Evolutionary conservation across 2,113 vertebrate species (phyloP).

Genomic region (Spermophilus dauricus): DNA sequence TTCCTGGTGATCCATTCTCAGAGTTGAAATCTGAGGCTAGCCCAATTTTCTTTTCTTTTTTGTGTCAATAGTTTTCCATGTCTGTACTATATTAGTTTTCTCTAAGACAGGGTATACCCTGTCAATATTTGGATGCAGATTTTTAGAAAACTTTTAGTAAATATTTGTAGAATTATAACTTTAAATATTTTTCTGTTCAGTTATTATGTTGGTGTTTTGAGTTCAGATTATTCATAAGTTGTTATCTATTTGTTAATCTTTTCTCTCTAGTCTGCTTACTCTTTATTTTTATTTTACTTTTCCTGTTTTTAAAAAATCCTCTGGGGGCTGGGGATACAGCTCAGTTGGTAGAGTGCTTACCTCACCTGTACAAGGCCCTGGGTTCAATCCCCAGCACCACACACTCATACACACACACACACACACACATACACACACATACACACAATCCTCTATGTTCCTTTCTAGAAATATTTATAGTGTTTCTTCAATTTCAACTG

Average conservation of each 20-base stretch:
- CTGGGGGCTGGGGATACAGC: too few species aligned
- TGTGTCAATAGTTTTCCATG: neutral
- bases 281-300: neutral
- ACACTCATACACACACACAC: too few species aligned
- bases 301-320: too few species aligned
- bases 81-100: neutral
- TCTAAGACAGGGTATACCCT: neutral
- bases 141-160: neutral
- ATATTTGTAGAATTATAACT: neutral
- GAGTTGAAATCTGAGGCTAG: neutral
- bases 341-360: too few species aligned
- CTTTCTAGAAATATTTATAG: neutral
- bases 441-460: neutral
- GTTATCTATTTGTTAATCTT: neutral
- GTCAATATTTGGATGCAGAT: neutral
- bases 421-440: too few species aligned
- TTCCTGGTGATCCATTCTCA: neutral
- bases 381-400: too few species aligned
- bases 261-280: neutral
- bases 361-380: too few species aligned
- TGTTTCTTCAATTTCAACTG: constrained; percentile 4
- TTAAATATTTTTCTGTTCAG: neutral
- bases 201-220: neutral
- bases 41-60: neutral
- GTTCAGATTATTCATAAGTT: neutral